phyloP scores from a whole-genome alignment of 2,888 invertebrate genomes.

The Idaea dimidiata region DNA sequence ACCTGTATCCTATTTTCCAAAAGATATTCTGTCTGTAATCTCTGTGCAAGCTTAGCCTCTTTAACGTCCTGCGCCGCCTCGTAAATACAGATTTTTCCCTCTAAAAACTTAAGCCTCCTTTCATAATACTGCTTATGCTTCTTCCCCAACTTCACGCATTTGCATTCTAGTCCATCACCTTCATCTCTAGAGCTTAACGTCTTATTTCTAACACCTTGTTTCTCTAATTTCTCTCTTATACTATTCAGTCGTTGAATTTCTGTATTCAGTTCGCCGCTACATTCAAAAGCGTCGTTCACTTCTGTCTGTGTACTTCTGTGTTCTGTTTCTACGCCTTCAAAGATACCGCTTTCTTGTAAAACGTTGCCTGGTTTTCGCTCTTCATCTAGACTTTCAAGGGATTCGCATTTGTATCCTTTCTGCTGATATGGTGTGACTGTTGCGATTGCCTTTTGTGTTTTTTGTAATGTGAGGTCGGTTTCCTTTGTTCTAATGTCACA shows the following conservation, averaged over 20 bases:
- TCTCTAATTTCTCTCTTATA: slow-evolving; percentile 83
- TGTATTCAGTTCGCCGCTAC: slow-evolving; percentile 78
- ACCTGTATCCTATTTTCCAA: slow-evolving; percentile 76
- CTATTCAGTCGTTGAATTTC: slow-evolving; percentile 84
- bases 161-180: slow-evolving; percentile 70
- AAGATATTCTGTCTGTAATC: slow-evolving; percentile 82
- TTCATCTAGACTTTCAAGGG: slow-evolving; percentile 68
- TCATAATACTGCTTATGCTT: slow-evolving; percentile 84
- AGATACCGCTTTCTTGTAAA: slow-evolving; percentile 88
- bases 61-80: slow-evolving; percentile 84
- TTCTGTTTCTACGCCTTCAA: slow-evolving; percentile 81
- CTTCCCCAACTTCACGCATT: slow-evolving; percentile 77
- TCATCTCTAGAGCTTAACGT: slow-evolving; percentile 66
- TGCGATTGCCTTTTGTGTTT: slow-evolving; percentile 81
- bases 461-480: slow-evolving; percentile 62
- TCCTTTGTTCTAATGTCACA: slow-evolving; percentile 69
- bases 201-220: slow-evolving; percentile 78
- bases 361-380: slow-evolving; percentile 78
- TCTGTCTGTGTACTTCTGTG: slow-evolving; percentile 80
- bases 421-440: slow-evolving; percentile 83
- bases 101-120: slow-evolving; percentile 83
- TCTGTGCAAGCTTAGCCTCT: slow-evolving; percentile 81
- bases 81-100: slow-evolving; percentile 84
- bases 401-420: slow-evolving; percentile 73
- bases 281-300: slow-evolving; percentile 76